Evolutionary conservation across 2,113 vertebrate species (phyloP), one percentile per base, ranked within the genome.

Genomic region (Hemiscyllium ocellatum): DNA sequence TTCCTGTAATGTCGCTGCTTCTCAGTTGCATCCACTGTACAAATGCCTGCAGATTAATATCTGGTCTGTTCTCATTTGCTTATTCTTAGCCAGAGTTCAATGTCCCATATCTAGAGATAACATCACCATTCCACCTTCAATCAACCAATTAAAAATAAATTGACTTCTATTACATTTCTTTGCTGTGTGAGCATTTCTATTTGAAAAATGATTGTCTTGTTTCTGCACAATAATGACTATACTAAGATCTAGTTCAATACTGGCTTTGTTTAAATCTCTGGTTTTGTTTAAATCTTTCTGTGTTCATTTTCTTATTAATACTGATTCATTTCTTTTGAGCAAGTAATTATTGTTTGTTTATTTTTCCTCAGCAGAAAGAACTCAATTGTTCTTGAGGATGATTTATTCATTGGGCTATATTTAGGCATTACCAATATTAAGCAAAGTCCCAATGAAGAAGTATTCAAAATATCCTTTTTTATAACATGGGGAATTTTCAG

Each of bases 141-240:
- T 22, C 33, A 10, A 66, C 6, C 61, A 33, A 22, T 93, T 42
- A 66, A 68, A 66, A 93, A 22, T 68, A 65, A 66, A 66, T 93
- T 37, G 22, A 37, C 15, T 22, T 4, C 0, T 8, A 68, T n/a
- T 37, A 12, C 2, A 37, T 66, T 65, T 61, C 19, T n/a, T n/a
- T 65, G 12, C 29, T 61, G 29, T 91, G 87, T 24, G 87, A 91
- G 65, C 33, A 91, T 22, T 91, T 29, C 17, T 91, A 52, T 19
- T 91, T 91, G 87, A 12, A 91, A 91, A n/a, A 91, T 68, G n/a
- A 66, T 17, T n/a, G n/a, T 37, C 65, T 93, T 93, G 37, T 47
- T 47, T 83, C 37, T 83, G 47, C 37, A 83, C 4, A 83, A 83
- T 42, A 83, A 42, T 22, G 37, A 17, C 20, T 22, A 47, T 17